A percentile compares a stretch with the other conserved stretches of the same genome.
Conservation (phyloP, 2,797 vertebrate species). For the Cynopterus sphinx region DNA sequence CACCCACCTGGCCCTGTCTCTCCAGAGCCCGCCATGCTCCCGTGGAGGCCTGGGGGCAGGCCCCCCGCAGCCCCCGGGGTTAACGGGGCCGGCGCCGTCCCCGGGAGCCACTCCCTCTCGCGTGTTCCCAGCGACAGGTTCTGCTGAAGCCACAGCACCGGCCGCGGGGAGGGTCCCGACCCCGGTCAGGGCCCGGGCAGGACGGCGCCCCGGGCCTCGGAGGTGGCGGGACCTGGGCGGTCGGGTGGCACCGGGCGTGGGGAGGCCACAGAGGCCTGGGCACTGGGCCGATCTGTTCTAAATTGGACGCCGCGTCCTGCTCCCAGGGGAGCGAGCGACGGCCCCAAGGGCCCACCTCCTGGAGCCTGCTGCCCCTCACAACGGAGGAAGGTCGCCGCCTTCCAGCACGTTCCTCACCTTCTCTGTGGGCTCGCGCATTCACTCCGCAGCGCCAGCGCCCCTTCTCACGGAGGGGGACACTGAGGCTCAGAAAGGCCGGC, state of each 20-base stretch:
- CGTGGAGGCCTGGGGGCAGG: not conserved
- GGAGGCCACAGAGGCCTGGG: not conserved
- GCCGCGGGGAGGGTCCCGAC: too few relatives aligned
- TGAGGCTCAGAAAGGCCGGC: not conserved
- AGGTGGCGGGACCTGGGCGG: not conserved
- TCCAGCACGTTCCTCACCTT: accelerated
- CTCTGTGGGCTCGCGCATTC: not conserved
- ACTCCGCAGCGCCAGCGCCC: not conserved
- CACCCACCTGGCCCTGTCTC: not conserved
- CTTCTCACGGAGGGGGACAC: not conserved
- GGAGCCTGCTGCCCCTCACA: not conserved
- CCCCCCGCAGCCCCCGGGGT: not conserved
- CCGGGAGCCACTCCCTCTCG: not conserved
- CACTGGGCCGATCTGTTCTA: not conserved
- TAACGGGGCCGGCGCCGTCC: not conserved
- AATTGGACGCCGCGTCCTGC: not conserved
- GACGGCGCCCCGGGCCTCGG: not conserved
- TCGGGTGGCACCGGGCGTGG: accelerated
- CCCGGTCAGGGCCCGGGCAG: too few relatives aligned
- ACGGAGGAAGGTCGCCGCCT: not conserved
- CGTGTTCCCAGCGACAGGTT: accelerated
- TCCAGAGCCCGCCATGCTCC: too few relatives aligned
- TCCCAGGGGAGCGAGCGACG: not conserved
- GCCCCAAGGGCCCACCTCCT: not conserved
- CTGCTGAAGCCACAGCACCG: too few relatives aligned